These are phyloP conservation scores for Oostethus manadensis DNA, from an alignment of 2,113 vertebrate species.

Conservation along the genomic window DNA sequence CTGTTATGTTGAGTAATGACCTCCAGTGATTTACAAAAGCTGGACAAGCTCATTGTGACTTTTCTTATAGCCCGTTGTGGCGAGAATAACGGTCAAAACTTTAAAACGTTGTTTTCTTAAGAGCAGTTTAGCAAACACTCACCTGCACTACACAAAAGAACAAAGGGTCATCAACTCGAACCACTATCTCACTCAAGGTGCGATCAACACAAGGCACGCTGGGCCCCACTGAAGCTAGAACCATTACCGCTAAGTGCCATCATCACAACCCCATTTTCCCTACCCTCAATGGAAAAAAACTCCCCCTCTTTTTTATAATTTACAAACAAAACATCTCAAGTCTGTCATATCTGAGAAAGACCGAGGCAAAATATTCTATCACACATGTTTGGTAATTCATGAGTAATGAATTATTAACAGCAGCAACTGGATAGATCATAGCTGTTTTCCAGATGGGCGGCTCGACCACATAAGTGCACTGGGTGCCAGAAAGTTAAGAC, in stretches of 20 bases:
- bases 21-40: too few relatives aligned
- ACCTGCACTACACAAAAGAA: too few relatives aligned
- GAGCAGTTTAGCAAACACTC: too few relatives aligned
- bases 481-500: slow-evolving; percentile 4
- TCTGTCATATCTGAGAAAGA: not conserved
- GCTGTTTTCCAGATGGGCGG: slow-evolving; percentile 4
- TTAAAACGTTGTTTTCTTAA: too few relatives aligned
- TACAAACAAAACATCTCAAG: not conserved
- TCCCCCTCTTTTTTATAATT: not conserved
- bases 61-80: too few relatives aligned
- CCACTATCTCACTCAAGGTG: too few relatives aligned
- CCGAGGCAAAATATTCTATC: not conserved
- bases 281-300: not conserved
- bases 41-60: too few relatives aligned
- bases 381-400: slow-evolving; percentile 9
- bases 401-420: slow-evolving; percentile 9
- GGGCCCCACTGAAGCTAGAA: too few relatives aligned
- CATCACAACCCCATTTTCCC: not conserved
- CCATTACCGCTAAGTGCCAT: not conserved
- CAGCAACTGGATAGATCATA: slow-evolving; percentile 1
- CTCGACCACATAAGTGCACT: not conserved
- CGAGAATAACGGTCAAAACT: too few relatives aligned
- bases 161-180: too few relatives aligned
- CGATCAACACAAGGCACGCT: too few relatives aligned
- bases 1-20: too few relatives aligned